A percentile compares a stretch with the other conserved stretches of the same genome.
Evolutionary conservation across 2,888 invertebrate species (phyloP).

Genomic region (Odiellus spinosus): DNA sequence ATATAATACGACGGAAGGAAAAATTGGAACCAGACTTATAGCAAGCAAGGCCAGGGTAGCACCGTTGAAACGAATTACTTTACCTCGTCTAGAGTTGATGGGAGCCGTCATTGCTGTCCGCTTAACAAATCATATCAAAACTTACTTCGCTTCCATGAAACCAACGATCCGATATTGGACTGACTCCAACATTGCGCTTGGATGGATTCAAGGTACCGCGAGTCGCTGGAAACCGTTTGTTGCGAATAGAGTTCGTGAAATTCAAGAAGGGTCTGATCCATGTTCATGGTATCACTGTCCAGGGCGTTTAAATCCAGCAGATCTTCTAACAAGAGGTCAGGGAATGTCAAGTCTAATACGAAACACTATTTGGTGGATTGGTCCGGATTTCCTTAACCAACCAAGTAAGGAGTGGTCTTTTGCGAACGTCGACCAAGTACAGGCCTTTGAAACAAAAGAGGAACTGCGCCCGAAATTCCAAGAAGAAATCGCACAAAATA

Average conservation of each 20-base stretch:
- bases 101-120: not conserved
- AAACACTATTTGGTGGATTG: no score
- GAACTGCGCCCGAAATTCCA: no score
- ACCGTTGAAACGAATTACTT: not conserved
- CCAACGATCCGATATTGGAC: no score
- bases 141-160: no score
- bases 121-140: not conserved
- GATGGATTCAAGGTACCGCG: no score
- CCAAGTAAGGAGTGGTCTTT: no score
- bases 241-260: not conserved
- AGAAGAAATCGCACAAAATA: no score
- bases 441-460: no score
- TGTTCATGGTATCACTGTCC: not conserved
- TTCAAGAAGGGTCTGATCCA: not conserved
- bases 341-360: no score
- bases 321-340: not conserved
- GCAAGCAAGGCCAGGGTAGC: constrained; percentile 1
- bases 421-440: no score
- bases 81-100: constrained; percentile 3
- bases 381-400: no score
- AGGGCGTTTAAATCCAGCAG: not conserved
- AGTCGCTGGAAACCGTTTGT: not conserved
- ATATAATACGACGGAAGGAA: not conserved
- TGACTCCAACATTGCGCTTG: no score
- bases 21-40: not conserved